Percentiles rank a stretch among this genome's conserved stretches.
These are phyloP conservation scores for Balaeniceps rex DNA, from an alignment of 2,113 vertebrate genomes.

Conservation along the genomic window DNA sequence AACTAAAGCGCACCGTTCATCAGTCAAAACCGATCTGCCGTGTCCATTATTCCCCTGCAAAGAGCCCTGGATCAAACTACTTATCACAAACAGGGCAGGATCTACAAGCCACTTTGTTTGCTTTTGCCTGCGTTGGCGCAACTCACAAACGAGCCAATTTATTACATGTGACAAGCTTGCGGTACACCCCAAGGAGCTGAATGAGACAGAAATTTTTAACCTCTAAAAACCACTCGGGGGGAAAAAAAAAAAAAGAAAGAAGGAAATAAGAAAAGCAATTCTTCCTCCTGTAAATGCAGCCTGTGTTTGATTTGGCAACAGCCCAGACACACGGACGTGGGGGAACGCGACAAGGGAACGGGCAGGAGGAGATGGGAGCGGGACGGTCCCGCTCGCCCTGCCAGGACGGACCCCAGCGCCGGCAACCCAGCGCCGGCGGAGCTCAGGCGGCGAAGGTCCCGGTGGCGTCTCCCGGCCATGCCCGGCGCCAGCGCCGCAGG, in stretches of 20 bases:
- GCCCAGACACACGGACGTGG: not conserved
- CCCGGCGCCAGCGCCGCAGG: rapidly evolving
- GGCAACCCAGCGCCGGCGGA: rapidly evolving
- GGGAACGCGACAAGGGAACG: not conserved
- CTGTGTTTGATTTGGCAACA: not conserved
- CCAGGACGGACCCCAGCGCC: rapidly evolving
- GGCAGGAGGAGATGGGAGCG: not conserved
- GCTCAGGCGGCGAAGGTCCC: not conserved
- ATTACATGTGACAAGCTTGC: constrained; percentile 62
- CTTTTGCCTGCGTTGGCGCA: not conserved
- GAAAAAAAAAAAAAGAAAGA: not conserved
- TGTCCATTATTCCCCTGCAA: not conserved
- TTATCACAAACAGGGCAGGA: constrained; percentile 36
- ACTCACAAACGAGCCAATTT: constrained; percentile 62
- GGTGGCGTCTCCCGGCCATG: not conserved
- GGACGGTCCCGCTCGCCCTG: rapidly evolving
- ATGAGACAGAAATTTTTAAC: constrained; percentile 43
- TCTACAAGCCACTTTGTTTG: constrained; percentile 51
- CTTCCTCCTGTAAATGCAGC: not conserved
- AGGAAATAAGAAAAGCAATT: not conserved
- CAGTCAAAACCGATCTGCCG: constrained; percentile 8
- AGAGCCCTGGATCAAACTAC: constrained; percentile 44
- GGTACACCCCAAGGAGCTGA: constrained; percentile 55
- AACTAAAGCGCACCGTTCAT: not conserved
- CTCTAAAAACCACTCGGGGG: constrained; percentile 10